Evolutionary conservation across 2,888 invertebrate genomes (phyloP).

Genomic region (Pegoplata infirma): DNA sequence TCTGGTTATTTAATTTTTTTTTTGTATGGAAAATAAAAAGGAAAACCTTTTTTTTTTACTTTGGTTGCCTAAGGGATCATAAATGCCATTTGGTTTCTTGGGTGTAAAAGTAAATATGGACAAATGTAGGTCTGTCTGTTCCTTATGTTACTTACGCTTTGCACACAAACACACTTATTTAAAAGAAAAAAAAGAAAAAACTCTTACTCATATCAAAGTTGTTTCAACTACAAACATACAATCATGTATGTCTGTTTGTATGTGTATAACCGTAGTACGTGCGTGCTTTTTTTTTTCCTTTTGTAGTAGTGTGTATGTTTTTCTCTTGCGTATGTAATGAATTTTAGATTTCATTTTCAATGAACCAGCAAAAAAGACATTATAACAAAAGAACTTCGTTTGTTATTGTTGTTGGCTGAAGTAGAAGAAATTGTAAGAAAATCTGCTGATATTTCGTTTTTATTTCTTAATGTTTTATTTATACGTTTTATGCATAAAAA

Average conservation of each 20-base stretch:
- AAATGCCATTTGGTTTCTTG: conserved; percentile 69
- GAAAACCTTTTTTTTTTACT: conserved; percentile 16
- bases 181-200: too few relatives aligned
- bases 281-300: conserved; percentile 18
- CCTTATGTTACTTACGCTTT: background rate
- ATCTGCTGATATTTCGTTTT: conserved; percentile 48
- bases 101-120: conserved; percentile 60
- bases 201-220: background rate
- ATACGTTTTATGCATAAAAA: conserved; percentile 45
- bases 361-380: conserved; percentile 62
- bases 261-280: background rate
- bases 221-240: too few relatives aligned
- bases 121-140: conserved; percentile 63
- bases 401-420: background rate
- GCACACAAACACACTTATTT: background rate
- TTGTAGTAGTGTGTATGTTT: conserved; percentile 23
- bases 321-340: conserved; percentile 71
- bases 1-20: background rate
- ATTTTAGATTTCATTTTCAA: conserved; percentile 72
- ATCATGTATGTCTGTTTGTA: background rate
- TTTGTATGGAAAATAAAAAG: background rate
- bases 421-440: background rate
- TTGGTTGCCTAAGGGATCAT: conserved; percentile 69
- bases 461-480: conserved; percentile 51
- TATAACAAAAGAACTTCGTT: conserved; percentile 32